Percentiles rank a stretch among this genome's conserved stretches.
Conservation (phyloP, 1,140 invertebrate species). For the Chymomyza costata region DNA sequence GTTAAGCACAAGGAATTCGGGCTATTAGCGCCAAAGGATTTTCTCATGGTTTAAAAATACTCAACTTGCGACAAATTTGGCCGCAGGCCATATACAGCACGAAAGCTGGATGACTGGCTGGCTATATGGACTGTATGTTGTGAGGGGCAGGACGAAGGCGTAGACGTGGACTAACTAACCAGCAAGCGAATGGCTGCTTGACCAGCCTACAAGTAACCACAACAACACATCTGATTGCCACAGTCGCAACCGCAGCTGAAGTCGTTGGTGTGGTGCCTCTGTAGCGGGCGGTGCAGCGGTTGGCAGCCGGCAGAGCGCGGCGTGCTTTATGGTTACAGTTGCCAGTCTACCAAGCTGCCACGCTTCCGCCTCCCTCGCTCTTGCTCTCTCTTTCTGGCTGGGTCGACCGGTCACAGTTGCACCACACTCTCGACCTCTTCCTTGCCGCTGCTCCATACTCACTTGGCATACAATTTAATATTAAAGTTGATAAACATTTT, state of each 20-base stretch:
- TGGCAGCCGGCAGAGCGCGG: constrained; percentile 17
- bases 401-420: constrained; percentile 50
- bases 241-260: constrained; percentile 20
- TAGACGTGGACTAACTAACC: no score
- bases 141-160: constrained; percentile 37
- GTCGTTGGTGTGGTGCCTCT: not conserved
- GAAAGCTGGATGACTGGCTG: constrained; percentile 56
- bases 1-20: constrained; percentile 73
- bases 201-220: constrained; percentile 9
- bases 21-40: constrained; percentile 75
- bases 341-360: constrained; percentile 1
- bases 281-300: constrained; percentile 47
- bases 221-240: constrained; percentile 58
- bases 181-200: no score
- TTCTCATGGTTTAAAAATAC: constrained; percentile 75
- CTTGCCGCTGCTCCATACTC: not conserved
- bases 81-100: constrained; percentile 67
- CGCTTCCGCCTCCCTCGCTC: not conserved
- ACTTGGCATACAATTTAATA: constrained; percentile 73
- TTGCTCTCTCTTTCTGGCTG: not conserved
- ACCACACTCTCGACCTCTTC: not conserved
- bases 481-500: constrained; percentile 75
- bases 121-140: constrained; percentile 23
- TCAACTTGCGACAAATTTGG: constrained; percentile 74
- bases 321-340: constrained; percentile 48